Base-by-base conservation (phyloP, 1,140 invertebrate species). In the Drosophila fuyamai region DNA sequence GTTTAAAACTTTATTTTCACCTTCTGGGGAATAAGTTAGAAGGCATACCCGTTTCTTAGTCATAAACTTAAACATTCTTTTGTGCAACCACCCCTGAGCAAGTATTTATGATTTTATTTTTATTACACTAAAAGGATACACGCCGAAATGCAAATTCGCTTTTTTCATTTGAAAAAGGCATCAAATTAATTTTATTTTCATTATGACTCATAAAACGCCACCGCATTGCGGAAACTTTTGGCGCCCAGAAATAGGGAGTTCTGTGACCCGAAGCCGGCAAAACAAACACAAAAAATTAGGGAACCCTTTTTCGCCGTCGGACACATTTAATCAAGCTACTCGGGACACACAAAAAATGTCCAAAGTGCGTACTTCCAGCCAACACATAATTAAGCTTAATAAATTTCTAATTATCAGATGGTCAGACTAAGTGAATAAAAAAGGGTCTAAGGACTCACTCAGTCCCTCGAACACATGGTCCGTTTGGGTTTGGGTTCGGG, bases 361-460 rank as follows among this genome's bases (percentile, higher is more conserved):
- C 79, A 76, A 79, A 89, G 80, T 81, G 84, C 77, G 84, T 89
- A 89, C 76, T 90, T 84, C 44, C 59, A 76, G 72, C 51, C 74
- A 81, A 91, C 88, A 90, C 82, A 90, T 90, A 88, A 88, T 91
- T 81, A 86, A 78, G 83, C 79, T 81, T 90, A 90, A 90, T 90
- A 90, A 90, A 90, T 81, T 88, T 81, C 71, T 90, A 91, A 91
- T 90, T 91, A 91, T 91, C 80, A 84, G 82, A 90, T 90, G 82
- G 80, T 71, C 67, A 76, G 50, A 66, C 60, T 90, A 84, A 89
- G 79, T 88, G 79, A 88, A 84, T 61, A 77, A 85, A 88, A 83
- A 89, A 80, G 76, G 84, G 65, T 73, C 71, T 38, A 76, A 88
- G 76, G 76, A 88, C 75, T 79, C 74, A 66, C 55, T 59, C 44